These are phyloP conservation scores for Gouania willdenowi DNA, from an alignment of 2,797 vertebrate genomes.

Conservation along the genomic window DNA sequence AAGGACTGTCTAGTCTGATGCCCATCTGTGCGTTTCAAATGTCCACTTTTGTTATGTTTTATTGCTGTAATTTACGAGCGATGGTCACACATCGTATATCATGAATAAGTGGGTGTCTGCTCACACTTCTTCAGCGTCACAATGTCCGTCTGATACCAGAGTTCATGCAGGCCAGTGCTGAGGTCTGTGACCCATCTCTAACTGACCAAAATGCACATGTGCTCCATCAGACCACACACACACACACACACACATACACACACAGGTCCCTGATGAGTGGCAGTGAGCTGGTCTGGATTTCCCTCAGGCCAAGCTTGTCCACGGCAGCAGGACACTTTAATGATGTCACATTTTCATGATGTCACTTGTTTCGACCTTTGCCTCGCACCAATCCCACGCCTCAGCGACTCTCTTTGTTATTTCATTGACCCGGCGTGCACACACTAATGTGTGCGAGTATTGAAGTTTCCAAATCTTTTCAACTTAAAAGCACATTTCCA, in stretches of 20 bases:
- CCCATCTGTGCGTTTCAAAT: conserved; percentile 60
- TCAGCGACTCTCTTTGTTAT: conserved; percentile 36
- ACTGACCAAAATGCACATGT: conserved; percentile 40
- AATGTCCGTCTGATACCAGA: conserved; percentile 39
- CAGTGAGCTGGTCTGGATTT: conserved; percentile 35
- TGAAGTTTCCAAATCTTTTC: not conserved
- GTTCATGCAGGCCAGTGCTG: conserved; percentile 31
- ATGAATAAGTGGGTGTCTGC: conserved; percentile 21
- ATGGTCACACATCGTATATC: conserved; percentile 53
- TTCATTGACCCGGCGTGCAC: conserved; percentile 14
- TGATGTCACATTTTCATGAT: conserved; percentile 72
- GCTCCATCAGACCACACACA: conserved; percentile 39
- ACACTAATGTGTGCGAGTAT: not conserved
- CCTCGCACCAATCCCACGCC: conserved; percentile 63
- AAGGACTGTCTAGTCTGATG: conserved; percentile 27
- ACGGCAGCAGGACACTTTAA: conserved; percentile 58
- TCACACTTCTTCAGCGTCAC: conserved; percentile 34
- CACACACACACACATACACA: not conserved
- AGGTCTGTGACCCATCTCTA: conserved; percentile 28
- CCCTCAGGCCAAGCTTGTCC: conserved; percentile 47
- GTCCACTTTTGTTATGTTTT: conserved; percentile 55
- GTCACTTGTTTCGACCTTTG: conserved; percentile 64
- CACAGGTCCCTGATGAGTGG: conserved; percentile 17
- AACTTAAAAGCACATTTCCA: conserved; percentile 5
- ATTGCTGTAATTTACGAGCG: conserved; percentile 58